Evolutionary conservation across 1,140 invertebrate genomes (phyloP).

Genomic region (Lucilia cuprina): DNA sequence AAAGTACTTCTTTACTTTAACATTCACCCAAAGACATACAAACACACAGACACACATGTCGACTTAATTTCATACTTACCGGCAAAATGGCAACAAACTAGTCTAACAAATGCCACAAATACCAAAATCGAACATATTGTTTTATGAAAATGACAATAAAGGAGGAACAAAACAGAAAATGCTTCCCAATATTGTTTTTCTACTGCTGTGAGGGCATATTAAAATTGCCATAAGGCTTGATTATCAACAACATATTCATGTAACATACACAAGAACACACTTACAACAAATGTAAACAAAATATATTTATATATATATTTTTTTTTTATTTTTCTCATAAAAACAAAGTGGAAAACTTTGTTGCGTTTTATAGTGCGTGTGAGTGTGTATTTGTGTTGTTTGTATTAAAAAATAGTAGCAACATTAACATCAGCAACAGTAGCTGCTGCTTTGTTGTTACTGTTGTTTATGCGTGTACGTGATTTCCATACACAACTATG

Average conservation of each 20-base stretch:
- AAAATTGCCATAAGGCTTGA: slow-evolving; percentile 17
- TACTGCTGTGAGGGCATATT: neutral
- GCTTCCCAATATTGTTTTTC: neutral
- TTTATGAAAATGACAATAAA: slow-evolving; percentile 28
- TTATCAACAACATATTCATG: neutral
- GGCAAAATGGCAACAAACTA: neutral
- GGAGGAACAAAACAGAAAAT: neutral
- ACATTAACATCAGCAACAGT: neutral
- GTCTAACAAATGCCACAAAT: neutral
- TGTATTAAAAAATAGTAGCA: too few relatives aligned
- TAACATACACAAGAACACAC: neutral
- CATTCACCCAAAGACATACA: neutral
- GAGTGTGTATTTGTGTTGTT: neutral
- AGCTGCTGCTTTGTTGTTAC: neutral
- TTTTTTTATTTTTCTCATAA: neutral
- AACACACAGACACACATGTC: neutral
- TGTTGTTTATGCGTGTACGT: slow-evolving; percentile 27
- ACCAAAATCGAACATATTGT: slow-evolving; percentile 23
- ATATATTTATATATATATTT: neutral
- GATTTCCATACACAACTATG: slow-evolving; percentile 20
- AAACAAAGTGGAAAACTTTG: neutral
- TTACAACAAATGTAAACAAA: too few relatives aligned
- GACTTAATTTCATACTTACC: neutral
- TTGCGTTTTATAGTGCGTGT: neutral
- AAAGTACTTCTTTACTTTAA: neutral